phyloP scores from a whole-genome alignment of 1,140 invertebrate genomes.

The Papilio aristodemus region DNA sequence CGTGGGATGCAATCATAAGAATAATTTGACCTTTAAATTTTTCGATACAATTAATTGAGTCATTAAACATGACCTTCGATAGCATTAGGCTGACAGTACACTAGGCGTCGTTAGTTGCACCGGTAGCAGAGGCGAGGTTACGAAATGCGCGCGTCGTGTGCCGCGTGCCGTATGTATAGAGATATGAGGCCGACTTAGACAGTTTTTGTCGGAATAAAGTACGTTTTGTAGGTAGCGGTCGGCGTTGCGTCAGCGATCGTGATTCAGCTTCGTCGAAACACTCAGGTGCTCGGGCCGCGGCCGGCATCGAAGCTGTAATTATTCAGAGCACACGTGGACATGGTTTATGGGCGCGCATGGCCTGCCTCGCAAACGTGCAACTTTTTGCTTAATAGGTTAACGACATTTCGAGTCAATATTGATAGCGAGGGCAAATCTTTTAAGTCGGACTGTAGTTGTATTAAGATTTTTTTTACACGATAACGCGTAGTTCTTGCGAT shows the following conservation, averaged over 20 bases:
- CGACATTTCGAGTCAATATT: slow-evolving; percentile 51
- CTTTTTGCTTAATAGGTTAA: slow-evolving; percentile 64
- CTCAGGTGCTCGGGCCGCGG: slow-evolving; percentile 43
- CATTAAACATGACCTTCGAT: slow-evolving; percentile 22
- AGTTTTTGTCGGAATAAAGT: slow-evolving; percentile 46
- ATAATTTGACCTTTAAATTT: slow-evolving; percentile 44
- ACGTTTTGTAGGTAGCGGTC: slow-evolving; percentile 42
- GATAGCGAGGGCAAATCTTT: slow-evolving; percentile 41
- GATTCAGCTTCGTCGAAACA: slow-evolving; percentile 56
- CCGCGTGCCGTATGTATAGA: slow-evolving; percentile 12
- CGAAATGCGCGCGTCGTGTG: slow-evolving; percentile 8
- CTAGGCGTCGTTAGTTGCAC: neutral
- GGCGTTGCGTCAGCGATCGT: slow-evolving; percentile 54
- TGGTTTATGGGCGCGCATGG: slow-evolving; percentile 60
- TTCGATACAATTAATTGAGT: slow-evolving; percentile 42
- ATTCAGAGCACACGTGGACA: slow-evolving; percentile 70
- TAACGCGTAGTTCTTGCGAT: slow-evolving; percentile 21
- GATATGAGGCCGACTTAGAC: slow-evolving; percentile 29
- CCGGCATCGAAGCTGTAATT: slow-evolving; percentile 54
- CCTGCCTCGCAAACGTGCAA: slow-evolving; percentile 58
- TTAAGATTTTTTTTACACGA: slow-evolving; percentile 11
- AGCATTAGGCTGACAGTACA: neutral
- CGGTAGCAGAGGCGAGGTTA: slow-evolving; percentile 7
- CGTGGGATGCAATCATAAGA: slow-evolving; percentile 42
- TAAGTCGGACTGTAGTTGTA: slow-evolving; percentile 16